Base-by-base conservation (phyloP, 2,797 vertebrate genomes). In the Muscicapa striata region DNA sequence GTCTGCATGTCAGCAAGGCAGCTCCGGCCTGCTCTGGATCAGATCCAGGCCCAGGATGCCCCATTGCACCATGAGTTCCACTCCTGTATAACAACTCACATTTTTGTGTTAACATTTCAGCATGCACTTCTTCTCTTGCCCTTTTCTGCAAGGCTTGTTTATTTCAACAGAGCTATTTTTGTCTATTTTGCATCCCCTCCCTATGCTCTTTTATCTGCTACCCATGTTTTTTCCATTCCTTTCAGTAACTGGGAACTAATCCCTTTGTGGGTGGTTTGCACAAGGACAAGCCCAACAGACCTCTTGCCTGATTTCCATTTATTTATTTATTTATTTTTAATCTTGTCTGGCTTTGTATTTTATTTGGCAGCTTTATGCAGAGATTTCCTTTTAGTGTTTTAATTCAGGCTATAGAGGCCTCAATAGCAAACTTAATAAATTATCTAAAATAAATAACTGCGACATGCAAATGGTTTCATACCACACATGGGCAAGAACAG, bases 101-200 rank as follows among this genome's bases (percentile, higher is more conserved):
- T 66, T 69, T 91, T 7, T 73, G 40, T 61, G 24, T 36, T 49
- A 75, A 72, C 3, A 0, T 49, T 91, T 67, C 62, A 84, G 36
- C 32, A 40, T 2, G 27, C 18, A 26, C 15, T 91, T 73, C 63
- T 90, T 41, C 69, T 68, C 68, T 74, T 89, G 70, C 62, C 59
- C 46, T 92, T 79, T 90, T 85, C 72, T 85, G 51, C 48, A 88
- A 78, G 63, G 36, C 40, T 82, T 75, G 64, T 83, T 94, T 88
- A 85, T 84, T 87, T 90, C 84, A 78, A n/a, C 46, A 20, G 43
- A 75, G 76, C 48, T 84, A 91, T 94, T 96, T 96, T 88, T 67
- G 73, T 52, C 69, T 84, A n/a, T 13, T 92, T 88, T 69, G n/a
- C 0, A 6, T 88, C 59, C 55, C 55, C 38, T 86, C 73, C 80